Conservation (phyloP, 2,888 invertebrate genomes). For the Plemyria rubiginata region DNA sequence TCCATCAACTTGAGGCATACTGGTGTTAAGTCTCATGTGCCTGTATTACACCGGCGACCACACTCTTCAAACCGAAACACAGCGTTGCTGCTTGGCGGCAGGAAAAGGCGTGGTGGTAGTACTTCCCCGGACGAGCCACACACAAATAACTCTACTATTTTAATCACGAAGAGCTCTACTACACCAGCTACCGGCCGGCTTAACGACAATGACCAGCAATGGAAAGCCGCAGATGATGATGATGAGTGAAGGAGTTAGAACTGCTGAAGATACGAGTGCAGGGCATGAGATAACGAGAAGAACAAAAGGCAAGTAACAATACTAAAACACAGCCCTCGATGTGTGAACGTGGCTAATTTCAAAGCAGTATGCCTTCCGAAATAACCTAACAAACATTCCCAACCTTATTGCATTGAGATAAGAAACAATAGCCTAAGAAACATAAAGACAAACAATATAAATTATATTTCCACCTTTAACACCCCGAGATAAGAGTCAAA, state of each 20-base stretch:
- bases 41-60: too few relatives aligned
- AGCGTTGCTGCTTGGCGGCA: too few relatives aligned
- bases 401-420: constrained; percentile 24
- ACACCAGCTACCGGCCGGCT: too few relatives aligned
- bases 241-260: neutral
- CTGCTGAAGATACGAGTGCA: neutral
- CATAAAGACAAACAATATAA: constrained; percentile 2
- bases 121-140: too few relatives aligned
- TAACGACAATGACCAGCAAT: too few relatives aligned
- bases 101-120: too few relatives aligned
- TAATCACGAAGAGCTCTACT: too few relatives aligned
- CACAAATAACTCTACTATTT: too few relatives aligned
- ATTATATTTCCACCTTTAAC: constrained; percentile 10
- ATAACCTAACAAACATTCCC: constrained; percentile 8
- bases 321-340: constrained; percentile 31
- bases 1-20: too few relatives aligned
- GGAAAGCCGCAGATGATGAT: neutral
- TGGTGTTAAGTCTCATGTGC: too few relatives aligned
- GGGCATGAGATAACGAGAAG: constrained; percentile 21
- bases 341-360: constrained; percentile 36
- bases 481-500: constrained; percentile 17
- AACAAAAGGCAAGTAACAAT: constrained; percentile 34
- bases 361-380: constrained; percentile 13
- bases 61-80: too few relatives aligned
- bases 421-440: constrained; percentile 9